Evolutionary conservation across 2,113 vertebrate genomes (phyloP).

Genomic region (Ceratotherium simum): DNA sequence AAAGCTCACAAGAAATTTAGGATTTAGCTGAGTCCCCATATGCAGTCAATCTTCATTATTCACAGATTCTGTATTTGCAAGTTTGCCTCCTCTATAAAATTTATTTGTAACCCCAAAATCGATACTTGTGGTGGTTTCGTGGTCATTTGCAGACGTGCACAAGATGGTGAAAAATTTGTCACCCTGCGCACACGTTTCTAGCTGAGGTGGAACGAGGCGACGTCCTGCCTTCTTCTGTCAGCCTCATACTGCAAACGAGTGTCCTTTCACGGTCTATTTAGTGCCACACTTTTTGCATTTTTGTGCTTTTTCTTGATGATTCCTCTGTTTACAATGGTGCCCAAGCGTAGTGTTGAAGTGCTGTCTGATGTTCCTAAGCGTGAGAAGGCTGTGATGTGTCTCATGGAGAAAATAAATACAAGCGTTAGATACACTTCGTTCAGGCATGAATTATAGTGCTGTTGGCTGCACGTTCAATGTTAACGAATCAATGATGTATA

Average conservation of each 20-base stretch:
- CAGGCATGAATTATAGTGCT: neutral
- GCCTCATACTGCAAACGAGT: neutral
- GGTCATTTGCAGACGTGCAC: neutral
- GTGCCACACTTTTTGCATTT: neutral
- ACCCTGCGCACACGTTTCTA: accelerated
- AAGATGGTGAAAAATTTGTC: accelerated
- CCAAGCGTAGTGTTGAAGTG: neutral
- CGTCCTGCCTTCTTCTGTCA: accelerated
- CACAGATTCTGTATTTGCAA: neutral
- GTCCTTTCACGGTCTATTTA: neutral
- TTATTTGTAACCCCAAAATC: neutral
- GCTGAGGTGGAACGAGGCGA: accelerated
- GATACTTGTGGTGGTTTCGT: neutral
- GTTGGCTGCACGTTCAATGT: neutral
- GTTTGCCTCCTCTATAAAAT: neutral
- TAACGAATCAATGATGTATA: neutral
- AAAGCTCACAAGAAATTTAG: neutral
- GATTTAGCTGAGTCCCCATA: neutral
- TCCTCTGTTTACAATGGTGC: neutral
- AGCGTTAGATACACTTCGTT: neutral
- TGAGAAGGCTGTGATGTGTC: neutral
- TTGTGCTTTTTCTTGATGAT: neutral
- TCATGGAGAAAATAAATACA: neutral
- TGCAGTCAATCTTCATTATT: neutral
- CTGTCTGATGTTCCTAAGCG: neutral